These are phyloP conservation scores for Amphiprion ocellaris DNA, from an alignment of 2,113 vertebrate genomes.

Conservation along the genomic window DNA sequence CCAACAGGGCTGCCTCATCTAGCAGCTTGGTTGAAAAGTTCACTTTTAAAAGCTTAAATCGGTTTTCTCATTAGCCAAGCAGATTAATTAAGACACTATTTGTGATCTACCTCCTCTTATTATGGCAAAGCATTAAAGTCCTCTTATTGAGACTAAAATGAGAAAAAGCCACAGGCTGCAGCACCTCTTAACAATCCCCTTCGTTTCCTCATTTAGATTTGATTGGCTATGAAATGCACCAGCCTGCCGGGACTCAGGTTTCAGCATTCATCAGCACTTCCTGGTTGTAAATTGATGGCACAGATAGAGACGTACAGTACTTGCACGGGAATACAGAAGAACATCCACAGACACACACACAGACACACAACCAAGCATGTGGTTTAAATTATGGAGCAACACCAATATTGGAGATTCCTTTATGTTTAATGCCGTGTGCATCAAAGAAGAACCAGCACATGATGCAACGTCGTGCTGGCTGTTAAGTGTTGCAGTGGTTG, in stretches of 20 bases:
- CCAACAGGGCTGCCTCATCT: not conserved
- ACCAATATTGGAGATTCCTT: slow-evolving; percentile 25
- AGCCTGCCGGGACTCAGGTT: slow-evolving; percentile 85
- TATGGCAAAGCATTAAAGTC: slow-evolving; percentile 66
- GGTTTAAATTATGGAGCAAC: slow-evolving; percentile 38
- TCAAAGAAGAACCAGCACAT: slow-evolving; percentile 8
- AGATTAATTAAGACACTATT: slow-evolving; percentile 84
- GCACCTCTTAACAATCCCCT: slow-evolving; percentile 86
- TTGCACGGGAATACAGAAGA: slow-evolving; percentile 15
- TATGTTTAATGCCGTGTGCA: slow-evolving; percentile 44
- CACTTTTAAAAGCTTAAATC: not conserved
- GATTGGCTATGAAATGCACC: slow-evolving; percentile 88
- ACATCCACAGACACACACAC: not conserved
- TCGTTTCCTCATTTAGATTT: slow-evolving; percentile 90
- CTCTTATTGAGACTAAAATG: slow-evolving; percentile 81
- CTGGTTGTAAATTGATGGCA: slow-evolving; percentile 79
- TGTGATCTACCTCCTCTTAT: slow-evolving; percentile 72
- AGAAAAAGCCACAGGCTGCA: slow-evolving; percentile 36
- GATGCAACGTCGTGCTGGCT: not conserved
- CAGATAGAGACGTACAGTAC: slow-evolving; percentile 53
- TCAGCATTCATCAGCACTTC: slow-evolving; percentile 87
- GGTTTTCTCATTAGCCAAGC: slow-evolving; percentile 50
- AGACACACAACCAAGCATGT: not conserved
- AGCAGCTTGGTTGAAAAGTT: not conserved
- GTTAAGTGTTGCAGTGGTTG: not conserved